Conservation (phyloP, 2,797 vertebrate species). For the Labeo calbasu region DNA sequence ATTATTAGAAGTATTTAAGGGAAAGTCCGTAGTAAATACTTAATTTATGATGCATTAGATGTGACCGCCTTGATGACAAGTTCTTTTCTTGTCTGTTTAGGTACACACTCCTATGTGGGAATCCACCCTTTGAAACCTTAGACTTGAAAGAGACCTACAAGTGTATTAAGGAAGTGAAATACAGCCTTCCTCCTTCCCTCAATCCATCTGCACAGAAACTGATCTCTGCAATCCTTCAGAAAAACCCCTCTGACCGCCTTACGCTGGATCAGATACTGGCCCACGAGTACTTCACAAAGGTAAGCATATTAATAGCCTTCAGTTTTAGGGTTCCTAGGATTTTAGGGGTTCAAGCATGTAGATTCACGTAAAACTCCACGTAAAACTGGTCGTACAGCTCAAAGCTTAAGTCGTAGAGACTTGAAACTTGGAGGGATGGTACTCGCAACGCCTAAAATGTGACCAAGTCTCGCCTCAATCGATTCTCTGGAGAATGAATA, state of each 20-base stretch:
- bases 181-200: conserved; percentile 87
- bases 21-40: neutral
- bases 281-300: conserved; percentile 96
- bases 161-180: conserved; percentile 95
- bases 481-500: too few relatives aligned
- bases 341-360: too few relatives aligned
- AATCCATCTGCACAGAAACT: conserved; percentile 90
- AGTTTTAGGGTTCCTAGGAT: too few relatives aligned
- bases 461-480: too few relatives aligned
- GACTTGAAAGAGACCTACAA: conserved; percentile 98
- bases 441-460: too few relatives aligned
- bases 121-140: conserved; percentile 94
- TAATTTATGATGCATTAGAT: neutral
- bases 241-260: conserved; percentile 88
- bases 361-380: too few relatives aligned
- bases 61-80: neutral
- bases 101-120: conserved; percentile 96
- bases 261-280: conserved; percentile 92
- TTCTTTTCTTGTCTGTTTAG: conserved; percentile 67
- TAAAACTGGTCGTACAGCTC: too few relatives aligned
- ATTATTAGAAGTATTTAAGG: neutral
- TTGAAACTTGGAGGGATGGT: too few relatives aligned
- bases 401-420: too few relatives aligned
- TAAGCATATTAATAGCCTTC: conserved; percentile 58
- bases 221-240: conserved; percentile 87